These are phyloP conservation scores for Oithona nana DNA, from an alignment of 2,888 invertebrate species.

Conservation along the genomic window DNA sequence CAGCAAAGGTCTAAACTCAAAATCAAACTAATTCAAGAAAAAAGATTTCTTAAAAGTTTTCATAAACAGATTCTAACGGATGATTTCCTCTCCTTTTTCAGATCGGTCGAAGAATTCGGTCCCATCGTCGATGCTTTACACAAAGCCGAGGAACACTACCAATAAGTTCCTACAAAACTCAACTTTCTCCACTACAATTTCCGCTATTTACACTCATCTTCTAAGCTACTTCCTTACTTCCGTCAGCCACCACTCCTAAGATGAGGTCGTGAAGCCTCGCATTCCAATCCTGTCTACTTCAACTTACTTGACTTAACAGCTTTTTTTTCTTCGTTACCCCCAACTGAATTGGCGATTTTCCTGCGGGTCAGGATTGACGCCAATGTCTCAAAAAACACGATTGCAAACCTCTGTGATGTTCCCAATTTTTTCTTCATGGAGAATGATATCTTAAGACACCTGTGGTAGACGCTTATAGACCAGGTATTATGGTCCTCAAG, in stretches of 20 bases:
- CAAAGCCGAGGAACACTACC: slow-evolving; percentile 18
- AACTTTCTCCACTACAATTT: too few species aligned
- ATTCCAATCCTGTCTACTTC: neutral
- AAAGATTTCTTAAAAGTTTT: neutral
- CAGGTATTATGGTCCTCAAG: too few species aligned
- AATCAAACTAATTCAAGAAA: neutral
- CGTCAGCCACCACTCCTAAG: too few species aligned
- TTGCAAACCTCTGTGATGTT: neutral
- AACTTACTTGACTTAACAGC: neutral
- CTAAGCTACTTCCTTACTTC: neutral
- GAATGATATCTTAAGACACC: too few species aligned
- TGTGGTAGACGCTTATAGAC: too few species aligned
- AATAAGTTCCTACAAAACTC: too few species aligned
- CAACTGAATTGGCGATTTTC: too few species aligned
- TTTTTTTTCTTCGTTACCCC: neutral
- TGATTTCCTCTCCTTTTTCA: slow-evolving; percentile 4
- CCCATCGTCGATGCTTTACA: slow-evolving; percentile 18
- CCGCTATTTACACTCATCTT: neutral
- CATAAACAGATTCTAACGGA: neutral
- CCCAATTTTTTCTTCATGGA: neutral
- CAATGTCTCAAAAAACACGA: neutral
- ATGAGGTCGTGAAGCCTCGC: neutral
- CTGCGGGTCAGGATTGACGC: neutral
- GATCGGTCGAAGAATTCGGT: slow-evolving; percentile 18
- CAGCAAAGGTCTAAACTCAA: neutral